These are phyloP conservation scores for Ceratina japonica DNA, from an alignment of 1,140 invertebrate genomes.

Conservation along the genomic window DNA sequence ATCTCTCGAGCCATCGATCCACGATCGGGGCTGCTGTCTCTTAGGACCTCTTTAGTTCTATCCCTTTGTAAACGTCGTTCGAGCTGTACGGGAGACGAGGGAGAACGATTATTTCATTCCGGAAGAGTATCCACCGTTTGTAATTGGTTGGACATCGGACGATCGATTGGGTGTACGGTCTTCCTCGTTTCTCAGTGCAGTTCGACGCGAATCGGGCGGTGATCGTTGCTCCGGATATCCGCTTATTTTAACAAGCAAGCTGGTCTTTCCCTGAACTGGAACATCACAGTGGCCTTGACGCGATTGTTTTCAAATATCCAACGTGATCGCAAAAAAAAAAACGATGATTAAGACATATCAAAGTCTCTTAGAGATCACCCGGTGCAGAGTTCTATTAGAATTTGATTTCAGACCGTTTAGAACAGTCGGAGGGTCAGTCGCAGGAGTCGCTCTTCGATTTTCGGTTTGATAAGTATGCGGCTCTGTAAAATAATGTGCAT, in stretches of 20 bases:
- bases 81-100: background rate
- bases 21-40: slow-evolving; percentile 7
- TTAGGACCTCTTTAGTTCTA: slow-evolving; percentile 23
- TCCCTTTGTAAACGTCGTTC: slow-evolving; percentile 1
- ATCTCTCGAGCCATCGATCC: slow-evolving; percentile 15
- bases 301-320: too few relatives aligned
- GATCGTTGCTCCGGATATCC: slow-evolving; percentile 18
- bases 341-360: too few relatives aligned
- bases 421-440: too few relatives aligned
- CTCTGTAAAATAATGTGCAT: too few relatives aligned
- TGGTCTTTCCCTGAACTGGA: background rate
- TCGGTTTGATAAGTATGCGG: too few relatives aligned
- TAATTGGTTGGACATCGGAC: too few relatives aligned
- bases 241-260: background rate
- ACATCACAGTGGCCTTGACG: background rate
- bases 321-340: too few relatives aligned
- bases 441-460: too few relatives aligned
- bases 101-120: background rate
- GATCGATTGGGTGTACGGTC: too few relatives aligned
- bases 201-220: slow-evolving; percentile 1
- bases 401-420: too few relatives aligned
- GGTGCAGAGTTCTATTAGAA: too few relatives aligned
- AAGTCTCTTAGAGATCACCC: too few relatives aligned
- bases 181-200: background rate
- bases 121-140: background rate